phyloP scores from a whole-genome alignment of 1,140 invertebrate species.

The Triops longicaudatus region DNA sequence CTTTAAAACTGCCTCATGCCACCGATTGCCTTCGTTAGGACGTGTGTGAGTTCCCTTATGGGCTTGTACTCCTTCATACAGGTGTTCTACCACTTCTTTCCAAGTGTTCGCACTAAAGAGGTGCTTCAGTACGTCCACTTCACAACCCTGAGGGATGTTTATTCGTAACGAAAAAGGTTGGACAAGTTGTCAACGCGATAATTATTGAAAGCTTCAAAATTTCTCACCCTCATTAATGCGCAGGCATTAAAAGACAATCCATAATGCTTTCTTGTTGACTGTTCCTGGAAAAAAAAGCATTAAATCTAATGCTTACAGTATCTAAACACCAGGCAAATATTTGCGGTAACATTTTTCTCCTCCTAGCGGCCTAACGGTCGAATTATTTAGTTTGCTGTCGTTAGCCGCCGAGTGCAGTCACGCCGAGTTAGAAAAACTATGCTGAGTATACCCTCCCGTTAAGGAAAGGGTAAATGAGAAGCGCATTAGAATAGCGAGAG shows the following conservation, averaged over 20 bases:
- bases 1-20: neutral
- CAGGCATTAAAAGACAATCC: too few species aligned
- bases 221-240: neutral
- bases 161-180: neutral
- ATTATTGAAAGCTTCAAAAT: neutral
- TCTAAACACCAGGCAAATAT: too few species aligned
- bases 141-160: neutral
- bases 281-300: too few species aligned
- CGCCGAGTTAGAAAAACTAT: too few species aligned
- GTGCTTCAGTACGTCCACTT: neutral
- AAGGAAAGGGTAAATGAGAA: neutral
- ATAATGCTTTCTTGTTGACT: too few species aligned
- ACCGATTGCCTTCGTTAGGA: neutral
- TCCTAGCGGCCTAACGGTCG: too few species aligned
- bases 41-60: neutral
- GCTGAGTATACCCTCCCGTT: neutral
- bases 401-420: too few species aligned
- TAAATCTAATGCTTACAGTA: too few species aligned
- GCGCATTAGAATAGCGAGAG: neutral
- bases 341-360: too few species aligned
- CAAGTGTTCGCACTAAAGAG: neutral
- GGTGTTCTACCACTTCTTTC: neutral
- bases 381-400: too few species aligned
- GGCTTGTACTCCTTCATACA: neutral
- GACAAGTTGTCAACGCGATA: neutral